Percentiles rank a stretch among this genome's conserved stretches.
Evolutionary conservation across 2,113 vertebrate genomes (phyloP).

Genomic region (Anser cygnoides): DNA sequence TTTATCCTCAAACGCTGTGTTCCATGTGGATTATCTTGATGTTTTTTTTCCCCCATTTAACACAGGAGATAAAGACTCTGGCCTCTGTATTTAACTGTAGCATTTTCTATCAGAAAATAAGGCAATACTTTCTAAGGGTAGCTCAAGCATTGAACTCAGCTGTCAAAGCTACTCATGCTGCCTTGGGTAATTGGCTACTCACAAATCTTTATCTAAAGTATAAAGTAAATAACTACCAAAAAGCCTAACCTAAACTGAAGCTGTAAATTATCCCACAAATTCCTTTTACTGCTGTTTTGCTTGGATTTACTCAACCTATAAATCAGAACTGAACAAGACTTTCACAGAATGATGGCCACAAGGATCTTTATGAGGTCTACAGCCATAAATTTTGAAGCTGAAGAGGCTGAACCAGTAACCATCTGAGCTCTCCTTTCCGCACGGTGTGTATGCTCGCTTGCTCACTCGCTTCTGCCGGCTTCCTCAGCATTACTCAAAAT

Average conservation of each 20-base stretch:
- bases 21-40: background rate
- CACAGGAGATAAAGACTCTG: background rate
- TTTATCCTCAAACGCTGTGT: constrained; percentile 5
- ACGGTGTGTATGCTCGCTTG: fast-evolving
- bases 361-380: constrained; percentile 11
- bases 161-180: constrained; percentile 1
- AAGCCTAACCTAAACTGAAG: constrained; percentile 8
- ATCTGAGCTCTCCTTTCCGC: background rate
- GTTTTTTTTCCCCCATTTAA: background rate
- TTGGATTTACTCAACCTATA: constrained; percentile 36
- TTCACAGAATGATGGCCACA: background rate
- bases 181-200: constrained; percentile 30
- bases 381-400: constrained; percentile 2
- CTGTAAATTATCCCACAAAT: constrained; percentile 38
- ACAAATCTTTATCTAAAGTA: constrained; percentile 54
- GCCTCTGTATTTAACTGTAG: background rate
- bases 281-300: constrained; percentile 30
- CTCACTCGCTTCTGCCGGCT: background rate
- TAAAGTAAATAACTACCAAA: constrained; percentile 53
- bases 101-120: background rate
- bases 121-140: background rate
- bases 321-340: constrained; percentile 36
- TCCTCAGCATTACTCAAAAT: background rate
- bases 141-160: background rate
- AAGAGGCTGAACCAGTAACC: background rate